Evolutionary conservation across 92 coral and sea anemone genomes (phyloP), one percentile per base, ranked within the genome.

Genomic region (Anthopleura xanthogrammica): DNA sequence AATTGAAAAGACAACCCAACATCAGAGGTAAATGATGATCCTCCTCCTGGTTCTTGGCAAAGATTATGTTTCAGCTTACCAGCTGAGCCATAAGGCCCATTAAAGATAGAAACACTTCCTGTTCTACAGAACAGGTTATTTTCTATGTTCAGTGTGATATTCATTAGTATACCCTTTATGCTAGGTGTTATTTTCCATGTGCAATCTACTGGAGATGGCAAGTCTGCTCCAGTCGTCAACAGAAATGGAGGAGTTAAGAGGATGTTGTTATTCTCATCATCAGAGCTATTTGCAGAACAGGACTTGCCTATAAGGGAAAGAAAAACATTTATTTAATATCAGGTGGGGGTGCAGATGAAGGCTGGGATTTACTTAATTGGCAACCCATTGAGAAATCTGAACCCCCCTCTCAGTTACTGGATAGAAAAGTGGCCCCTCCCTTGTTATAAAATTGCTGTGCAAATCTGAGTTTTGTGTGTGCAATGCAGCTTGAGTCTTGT

Each of bases 231-330:
- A 12, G 17, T 13, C 3, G 74, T 23, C 74, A 68, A 23, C 46
- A 68, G 16, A 4, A 68, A 23, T 23, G 74, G 74, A 23, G 74
- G 42, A 3, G 24, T 23, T 16, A 68, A 68, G 12, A 68, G 24
- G 42, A 68, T 68, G 16, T 68, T 68, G 41, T 68, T 68, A 68
- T 68, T 68, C 36, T 68, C 74, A 12, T 68, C 74, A 24, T 68
- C 46, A 29, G 74, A 8, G 46, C 29, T 68, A 11, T 36, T 68
- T 8, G 42, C 74, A 29, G 74, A 68, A 68, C 74, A 68, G 42
- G 46, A 16, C 16, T 68, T 68, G 41, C 74, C 74, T 68, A 29
- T 29, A 9, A 68, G 2, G 4, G 24, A 12, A 12, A 68, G 42
- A 16, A 68, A 68, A 68, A 23, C 41, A 68, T 29, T 29, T 29